Conservation (phyloP, 2,797 vertebrate genomes). For the Fratercula arctica region DNA sequence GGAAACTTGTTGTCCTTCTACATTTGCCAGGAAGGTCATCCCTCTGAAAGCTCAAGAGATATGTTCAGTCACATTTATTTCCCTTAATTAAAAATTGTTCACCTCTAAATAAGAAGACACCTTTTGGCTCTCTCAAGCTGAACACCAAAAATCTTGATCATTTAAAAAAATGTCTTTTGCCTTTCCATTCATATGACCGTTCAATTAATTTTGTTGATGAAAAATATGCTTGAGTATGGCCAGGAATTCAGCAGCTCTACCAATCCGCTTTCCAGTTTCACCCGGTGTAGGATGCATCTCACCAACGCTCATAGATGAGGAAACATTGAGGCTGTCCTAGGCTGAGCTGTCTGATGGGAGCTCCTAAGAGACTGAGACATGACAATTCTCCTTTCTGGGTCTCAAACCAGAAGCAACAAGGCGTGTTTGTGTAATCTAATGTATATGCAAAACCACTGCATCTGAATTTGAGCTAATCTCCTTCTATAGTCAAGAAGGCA, state of each 20-base stretch:
- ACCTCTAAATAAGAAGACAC: not conserved
- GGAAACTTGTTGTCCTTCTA: constrained; percentile 14
- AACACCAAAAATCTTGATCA: not conserved
- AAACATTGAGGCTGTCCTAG: not conserved
- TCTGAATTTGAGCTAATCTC: not conserved
- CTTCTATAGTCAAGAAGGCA: not conserved
- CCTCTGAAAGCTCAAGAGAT: not conserved
- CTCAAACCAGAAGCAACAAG: not conserved
- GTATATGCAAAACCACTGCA: not conserved
- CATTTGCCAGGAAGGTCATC: constrained; percentile 37
- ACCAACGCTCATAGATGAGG: not conserved
- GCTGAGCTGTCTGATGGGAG: not conserved
- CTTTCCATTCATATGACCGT: not conserved
- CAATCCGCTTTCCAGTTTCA: not conserved
- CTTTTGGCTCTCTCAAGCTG: not conserved
- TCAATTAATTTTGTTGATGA: not conserved
- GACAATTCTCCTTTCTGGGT: not conserved
- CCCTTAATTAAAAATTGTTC: constrained; percentile 44
- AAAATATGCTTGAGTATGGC: not conserved
- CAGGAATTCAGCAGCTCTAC: not conserved
- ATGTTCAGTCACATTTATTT: not conserved
- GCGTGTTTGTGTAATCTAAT: not conserved
- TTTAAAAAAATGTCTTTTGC: not conserved
- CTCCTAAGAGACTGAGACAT: not conserved
- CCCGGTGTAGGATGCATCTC: not conserved